These are phyloP conservation scores for Nysson spinosus DNA, from an alignment of 2,888 invertebrate species.

Conservation along the genomic window DNA sequence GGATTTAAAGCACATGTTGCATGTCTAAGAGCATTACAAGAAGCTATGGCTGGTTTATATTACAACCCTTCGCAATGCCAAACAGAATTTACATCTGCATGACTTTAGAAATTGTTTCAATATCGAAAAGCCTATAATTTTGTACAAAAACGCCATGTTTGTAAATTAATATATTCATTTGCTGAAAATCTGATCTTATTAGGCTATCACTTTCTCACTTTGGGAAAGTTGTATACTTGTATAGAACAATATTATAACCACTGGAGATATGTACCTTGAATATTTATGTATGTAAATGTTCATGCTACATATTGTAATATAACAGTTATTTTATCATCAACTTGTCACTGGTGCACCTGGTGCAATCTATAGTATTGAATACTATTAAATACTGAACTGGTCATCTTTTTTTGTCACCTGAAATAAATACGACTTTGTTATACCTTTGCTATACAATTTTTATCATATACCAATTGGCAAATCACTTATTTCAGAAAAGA, in stretches of 20 bases:
- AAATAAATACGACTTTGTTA: too few species aligned
- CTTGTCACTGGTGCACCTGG: too few species aligned
- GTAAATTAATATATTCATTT: not conserved
- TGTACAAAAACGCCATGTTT: slow-evolving; percentile 23
- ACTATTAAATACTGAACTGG: too few species aligned
- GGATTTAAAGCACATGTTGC: slow-evolving; percentile 91
- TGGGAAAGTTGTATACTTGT: slow-evolving; percentile 7
- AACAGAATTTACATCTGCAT: slow-evolving; percentile 51
- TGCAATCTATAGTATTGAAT: too few species aligned
- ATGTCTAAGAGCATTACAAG: slow-evolving; percentile 91
- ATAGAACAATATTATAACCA: slow-evolving; percentile 22
- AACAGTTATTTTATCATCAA: slow-evolving; percentile 1
- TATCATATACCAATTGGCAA: too few species aligned
- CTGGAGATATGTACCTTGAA: slow-evolving; percentile 38
- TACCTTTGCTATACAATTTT: too few species aligned
- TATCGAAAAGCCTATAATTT: slow-evolving; percentile 15
- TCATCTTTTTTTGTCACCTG: too few species aligned
- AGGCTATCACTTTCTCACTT: not conserved
- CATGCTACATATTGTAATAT: slow-evolving; percentile 18
- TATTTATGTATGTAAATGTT: slow-evolving; percentile 39
- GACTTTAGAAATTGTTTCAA: slow-evolving; percentile 27
- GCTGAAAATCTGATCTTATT: slow-evolving; percentile 1
- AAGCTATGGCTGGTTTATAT: slow-evolving; percentile 90
- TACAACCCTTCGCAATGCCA: slow-evolving; percentile 70
- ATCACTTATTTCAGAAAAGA: too few species aligned